These are phyloP conservation scores for Bombus confusus DNA, from an alignment of 1,140 invertebrate species.

Conservation along the genomic window DNA sequence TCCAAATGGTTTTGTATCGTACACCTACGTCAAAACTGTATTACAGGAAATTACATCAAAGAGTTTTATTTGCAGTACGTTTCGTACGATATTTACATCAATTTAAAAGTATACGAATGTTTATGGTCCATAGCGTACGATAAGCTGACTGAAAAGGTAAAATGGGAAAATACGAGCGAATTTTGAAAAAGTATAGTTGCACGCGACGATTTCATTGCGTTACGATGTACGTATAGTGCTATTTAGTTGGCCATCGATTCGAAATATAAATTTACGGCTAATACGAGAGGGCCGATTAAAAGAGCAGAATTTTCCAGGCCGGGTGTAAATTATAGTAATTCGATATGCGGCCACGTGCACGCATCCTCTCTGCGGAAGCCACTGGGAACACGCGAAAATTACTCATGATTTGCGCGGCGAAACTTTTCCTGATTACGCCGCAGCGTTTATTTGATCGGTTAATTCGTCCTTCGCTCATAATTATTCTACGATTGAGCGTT, in stretches of 20 bases:
- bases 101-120: not conserved
- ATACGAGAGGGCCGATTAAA: constrained; percentile 22
- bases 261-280: constrained; percentile 18
- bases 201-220: not conserved
- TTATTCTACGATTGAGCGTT: not conserved
- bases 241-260: not conserved
- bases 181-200: not conserved
- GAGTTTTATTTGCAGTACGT: no score
- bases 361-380: not conserved
- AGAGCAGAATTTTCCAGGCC: constrained; percentile 2
- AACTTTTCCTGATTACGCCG: constrained; percentile 12
- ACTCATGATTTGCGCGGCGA: not conserved
- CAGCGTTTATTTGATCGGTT: not conserved
- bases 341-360: not conserved
- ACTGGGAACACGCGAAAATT: constrained; percentile 23
- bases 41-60: no score
- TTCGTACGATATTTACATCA: not conserved
- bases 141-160: not conserved
- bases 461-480: not conserved
- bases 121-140: not conserved
- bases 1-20: no score
- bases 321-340: constrained; percentile 5
- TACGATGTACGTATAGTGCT: not conserved
- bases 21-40: no score
- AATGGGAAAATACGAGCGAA: not conserved